Evolutionary conservation across 2,797 vertebrate species (phyloP), one percentile per base, ranked within the genome.

Genomic region (Tapera naevia): DNA sequence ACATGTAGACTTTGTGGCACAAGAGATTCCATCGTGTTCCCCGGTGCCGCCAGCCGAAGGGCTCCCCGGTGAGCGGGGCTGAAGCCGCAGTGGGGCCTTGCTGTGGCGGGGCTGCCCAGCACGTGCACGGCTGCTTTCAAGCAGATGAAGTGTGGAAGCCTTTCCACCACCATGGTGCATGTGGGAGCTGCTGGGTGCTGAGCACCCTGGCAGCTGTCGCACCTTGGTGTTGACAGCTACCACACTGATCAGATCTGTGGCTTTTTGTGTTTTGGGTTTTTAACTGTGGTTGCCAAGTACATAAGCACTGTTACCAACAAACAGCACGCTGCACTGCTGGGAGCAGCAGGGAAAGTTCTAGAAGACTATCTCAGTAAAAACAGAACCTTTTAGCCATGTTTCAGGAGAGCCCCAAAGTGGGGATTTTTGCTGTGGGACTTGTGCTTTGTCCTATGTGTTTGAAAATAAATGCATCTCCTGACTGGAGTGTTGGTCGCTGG

Each of bases 51-150:
- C 7, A 14, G 41, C 46, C 10, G 50, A 3, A 25, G 58, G 28
- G 28, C 11, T 60, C 17, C 66, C 17, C 0, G 3, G 53, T 8
- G 61, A 4, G 1, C 0, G 27, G 17, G 32, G 3, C 35, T 32
- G 13, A 4, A 67, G 66, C 65, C 10, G 3, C 46, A 6, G 11
- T 2, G 5, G 39, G 25, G 22, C 43, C 30, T 51, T 17, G 14
- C n/a, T 1, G 0, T 23, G 30, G 1, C 5, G 1, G 2, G 4
- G 56, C 41, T 78, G 72, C 62, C 67, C 62, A 23, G 18, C 41
- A 2, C 0, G 0, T 9, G 2, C 6, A 1, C 37, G 10, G 32
- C 10, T 12, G 4, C 57, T n/a, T 46, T 10, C 10, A 23, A 51
- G 32, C 43, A 23, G n/a, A 11, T 5, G 2, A 6, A 8, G n/a